Evolutionary conservation across 2,797 vertebrate genomes (phyloP), one percentile per base, ranked within the genome.

Genomic region (Gymnocypris eckloni): DNA sequence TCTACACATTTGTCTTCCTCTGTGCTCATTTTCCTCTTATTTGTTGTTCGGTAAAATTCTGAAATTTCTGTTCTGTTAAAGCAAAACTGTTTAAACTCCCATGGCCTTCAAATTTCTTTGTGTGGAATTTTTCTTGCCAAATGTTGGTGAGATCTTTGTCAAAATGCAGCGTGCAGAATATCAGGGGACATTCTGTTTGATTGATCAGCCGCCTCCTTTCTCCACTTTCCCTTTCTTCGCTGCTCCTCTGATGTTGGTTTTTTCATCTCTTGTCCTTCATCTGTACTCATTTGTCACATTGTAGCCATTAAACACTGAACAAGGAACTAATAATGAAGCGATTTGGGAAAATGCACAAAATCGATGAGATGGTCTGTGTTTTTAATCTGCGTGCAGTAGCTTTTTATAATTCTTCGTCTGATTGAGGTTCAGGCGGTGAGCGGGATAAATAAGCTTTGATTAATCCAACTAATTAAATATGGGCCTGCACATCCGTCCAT

Each of bases 221-320:
- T 71, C 50, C 2, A 11, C 61, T 45, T 73, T 13, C 56, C 37
- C 52, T 6, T 37, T 39, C 10, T 77, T 54, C 25, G 59, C 80
- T 81, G 22, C 54, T 71, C 72, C 39, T 56, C 76, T 43, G n/a
- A 79, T 70, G 13, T 77, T 70, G 70, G 64, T 77, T 85, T 82
- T 54, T 61, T 64, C 80, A 69, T 86, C 28, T 52, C 90, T 89
- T 85, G 90, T 84, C 45, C 71, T 73, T 86, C 80, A 86, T 75
- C 59, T 91, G 88, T 92, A 93, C 92, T 91, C 94, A 94, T 95
- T 94, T 95, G 93, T 94, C 92, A 91, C 88, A 91, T 89, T 95
- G 94, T 94, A 89, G 87, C 88, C 91, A 92, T 94, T 90, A 92
- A 93, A 94, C 88, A 79, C 91, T 89, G 91, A 94, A 92, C 89